Conservation (phyloP, 2,797 vertebrate genomes). For the Dallia pectoralis region DNA sequence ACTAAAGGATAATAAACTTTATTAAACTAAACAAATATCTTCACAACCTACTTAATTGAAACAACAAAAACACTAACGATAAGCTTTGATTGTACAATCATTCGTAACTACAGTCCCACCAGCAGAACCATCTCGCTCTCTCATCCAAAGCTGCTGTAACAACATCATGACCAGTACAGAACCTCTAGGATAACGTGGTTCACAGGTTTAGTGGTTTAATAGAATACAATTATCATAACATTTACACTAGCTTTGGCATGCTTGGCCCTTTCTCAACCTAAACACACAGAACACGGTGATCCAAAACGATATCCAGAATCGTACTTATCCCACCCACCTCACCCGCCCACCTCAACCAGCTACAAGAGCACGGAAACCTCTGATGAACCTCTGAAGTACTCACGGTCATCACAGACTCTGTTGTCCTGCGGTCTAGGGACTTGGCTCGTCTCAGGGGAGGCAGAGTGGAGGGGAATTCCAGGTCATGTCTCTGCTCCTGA, state of each 20-base stretch:
- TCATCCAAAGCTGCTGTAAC: constrained; percentile 5
- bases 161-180: background rate
- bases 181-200: background rate
- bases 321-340: background rate
- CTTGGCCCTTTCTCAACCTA: constrained; percentile 34
- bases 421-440: constrained; percentile 81
- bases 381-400: too few species aligned
- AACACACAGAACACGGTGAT: constrained; percentile 5
- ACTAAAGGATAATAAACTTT: background rate
- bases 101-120: background rate
- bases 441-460: constrained; percentile 80
- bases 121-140: background rate
- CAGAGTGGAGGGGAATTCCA: constrained; percentile 72
- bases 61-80: background rate
- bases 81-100: background rate
- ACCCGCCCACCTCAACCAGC: constrained; percentile 26
- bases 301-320: constrained; percentile 37
- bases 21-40: background rate
- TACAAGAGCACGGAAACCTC: constrained; percentile 21
- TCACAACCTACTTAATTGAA: background rate
- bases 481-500: constrained; percentile 66
- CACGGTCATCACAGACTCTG: constrained; percentile 83
- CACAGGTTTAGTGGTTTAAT: background rate
- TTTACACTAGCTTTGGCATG: background rate
- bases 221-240: background rate